These are phyloP conservation scores for Mola mola DNA, from an alignment of 2,113 vertebrate genomes.

Conservation along the genomic window DNA sequence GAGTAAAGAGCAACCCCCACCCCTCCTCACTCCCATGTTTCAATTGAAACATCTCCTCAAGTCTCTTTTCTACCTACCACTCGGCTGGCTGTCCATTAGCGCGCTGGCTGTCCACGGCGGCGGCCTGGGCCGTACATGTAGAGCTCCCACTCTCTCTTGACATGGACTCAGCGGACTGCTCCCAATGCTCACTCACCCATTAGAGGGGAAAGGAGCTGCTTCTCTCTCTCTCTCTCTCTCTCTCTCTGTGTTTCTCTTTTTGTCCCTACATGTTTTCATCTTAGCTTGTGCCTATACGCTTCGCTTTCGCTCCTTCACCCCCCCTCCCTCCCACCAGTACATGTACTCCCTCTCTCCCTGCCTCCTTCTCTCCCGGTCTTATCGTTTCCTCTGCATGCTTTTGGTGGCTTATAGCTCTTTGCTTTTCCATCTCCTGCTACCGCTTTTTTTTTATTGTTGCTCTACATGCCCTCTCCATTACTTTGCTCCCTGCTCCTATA, in stretches of 20 bases:
- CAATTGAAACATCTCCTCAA: no score
- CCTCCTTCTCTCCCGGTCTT: slow-evolving; percentile 33
- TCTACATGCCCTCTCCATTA: slow-evolving; percentile 53
- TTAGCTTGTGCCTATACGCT: slow-evolving; percentile 25
- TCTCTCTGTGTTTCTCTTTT: slow-evolving; percentile 40
- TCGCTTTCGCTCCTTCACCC: slow-evolving; percentile 2
- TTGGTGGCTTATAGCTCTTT: slow-evolving; percentile 33
- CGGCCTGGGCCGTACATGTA: slow-evolving; percentile 44
- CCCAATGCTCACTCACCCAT: slow-evolving; percentile 71
- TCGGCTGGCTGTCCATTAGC: slow-evolving; percentile 53
- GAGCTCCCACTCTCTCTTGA: slow-evolving; percentile 45
- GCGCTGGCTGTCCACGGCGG: slow-evolving; percentile 12
- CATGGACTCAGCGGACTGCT: slow-evolving; percentile 68
- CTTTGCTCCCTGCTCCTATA: slow-evolving; percentile 32
- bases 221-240: slow-evolving; percentile 19
- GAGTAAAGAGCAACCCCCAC: no score
- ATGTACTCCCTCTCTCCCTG: slow-evolving; percentile 38
- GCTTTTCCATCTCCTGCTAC: slow-evolving; percentile 28
- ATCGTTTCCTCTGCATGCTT: slow-evolving; percentile 42
- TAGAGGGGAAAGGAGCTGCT: slow-evolving; percentile 33
- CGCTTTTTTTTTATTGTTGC: slow-evolving; percentile 1
- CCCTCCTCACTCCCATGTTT: background rate
- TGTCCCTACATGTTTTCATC: slow-evolving; percentile 55
- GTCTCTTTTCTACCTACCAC: slow-evolving; percentile 12
- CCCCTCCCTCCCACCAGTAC: background rate